Conservation (phyloP, 2,113 vertebrate species). For the Platysteira castanea region DNA sequence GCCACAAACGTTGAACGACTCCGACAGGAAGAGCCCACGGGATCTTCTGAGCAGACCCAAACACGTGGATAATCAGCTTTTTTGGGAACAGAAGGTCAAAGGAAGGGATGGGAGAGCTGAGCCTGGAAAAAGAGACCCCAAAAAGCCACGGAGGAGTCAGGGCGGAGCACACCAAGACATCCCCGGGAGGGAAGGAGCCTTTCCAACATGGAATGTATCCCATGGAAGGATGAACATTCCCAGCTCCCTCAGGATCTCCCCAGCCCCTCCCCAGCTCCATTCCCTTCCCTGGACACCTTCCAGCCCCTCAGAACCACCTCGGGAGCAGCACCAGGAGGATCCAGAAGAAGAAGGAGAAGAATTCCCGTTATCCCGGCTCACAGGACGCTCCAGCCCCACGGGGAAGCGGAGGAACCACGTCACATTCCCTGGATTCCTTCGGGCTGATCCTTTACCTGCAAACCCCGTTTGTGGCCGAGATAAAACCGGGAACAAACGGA, state of each 20-base stretch:
- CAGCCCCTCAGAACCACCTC: background rate
- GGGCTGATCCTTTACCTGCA: background rate
- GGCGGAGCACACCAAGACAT: background rate
- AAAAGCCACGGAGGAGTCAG: background rate
- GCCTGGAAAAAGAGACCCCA: background rate
- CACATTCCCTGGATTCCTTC: background rate
- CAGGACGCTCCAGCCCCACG: background rate
- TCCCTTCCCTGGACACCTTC: background rate
- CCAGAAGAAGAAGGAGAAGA: background rate
- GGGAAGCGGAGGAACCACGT: background rate
- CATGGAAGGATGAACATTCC: background rate
- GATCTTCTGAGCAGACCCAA: background rate
- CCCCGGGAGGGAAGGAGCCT: background rate
- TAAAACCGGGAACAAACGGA: constrained; percentile 5
- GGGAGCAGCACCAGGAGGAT: background rate
- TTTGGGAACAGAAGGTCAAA: rapidly evolving
- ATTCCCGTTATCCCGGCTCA: background rate
- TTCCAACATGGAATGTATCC: background rate
- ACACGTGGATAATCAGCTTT: background rate
- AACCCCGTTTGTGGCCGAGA: background rate
- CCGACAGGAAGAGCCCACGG: rapidly evolving
- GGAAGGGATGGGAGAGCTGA: background rate
- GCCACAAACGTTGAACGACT: rapidly evolving
- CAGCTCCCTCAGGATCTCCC: background rate
- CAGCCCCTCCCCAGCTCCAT: background rate